Percentiles rank a stretch among this genome's conserved stretches.
These are phyloP conservation scores for Drosophila imparisetae DNA, from an alignment of 2,888 invertebrate genomes.

Conservation along the genomic window DNA sequence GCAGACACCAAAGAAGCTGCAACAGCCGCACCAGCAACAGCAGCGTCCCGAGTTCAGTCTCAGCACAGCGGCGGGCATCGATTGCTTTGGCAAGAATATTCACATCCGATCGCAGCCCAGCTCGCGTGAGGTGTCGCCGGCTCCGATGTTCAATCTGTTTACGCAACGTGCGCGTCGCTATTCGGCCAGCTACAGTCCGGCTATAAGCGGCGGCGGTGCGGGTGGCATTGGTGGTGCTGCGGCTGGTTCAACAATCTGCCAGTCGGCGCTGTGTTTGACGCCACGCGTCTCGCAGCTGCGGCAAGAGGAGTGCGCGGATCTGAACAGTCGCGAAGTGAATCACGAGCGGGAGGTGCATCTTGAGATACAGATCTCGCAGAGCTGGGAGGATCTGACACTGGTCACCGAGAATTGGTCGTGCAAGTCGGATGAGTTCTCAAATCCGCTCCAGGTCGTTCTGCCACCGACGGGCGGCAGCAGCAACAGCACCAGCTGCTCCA, in stretches of 20 bases:
- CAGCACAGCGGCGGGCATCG: conserved; percentile 30
- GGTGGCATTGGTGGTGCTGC: conserved; percentile 17
- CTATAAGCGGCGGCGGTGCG: conserved; percentile 23
- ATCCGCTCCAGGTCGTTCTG: conserved; percentile 85
- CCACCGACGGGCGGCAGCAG: conserved; percentile 84
- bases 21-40: conserved; percentile 21
- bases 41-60: conserved; percentile 22
- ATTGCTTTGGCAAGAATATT: conserved; percentile 74
- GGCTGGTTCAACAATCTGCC: conserved; percentile 4
- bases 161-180: conserved; percentile 92
- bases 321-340: conserved; percentile 93
- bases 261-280: conserved; percentile 87
- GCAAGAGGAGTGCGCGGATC: conserved; percentile 94
- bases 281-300: conserved; percentile 95
- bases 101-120: conserved; percentile 85
- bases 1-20: conserved; percentile 73
- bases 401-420: conserved; percentile 88
- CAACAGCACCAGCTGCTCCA: conserved; percentile 85
- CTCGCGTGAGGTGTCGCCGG: conserved; percentile 88
- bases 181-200: conserved; percentile 93
- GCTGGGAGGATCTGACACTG: conserved; percentile 95
- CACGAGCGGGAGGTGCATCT: conserved; percentile 96
- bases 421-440: conserved; percentile 85
- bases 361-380: conserved; percentile 97
- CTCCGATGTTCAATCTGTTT: conserved; percentile 89